Evolutionary conservation across 1,140 invertebrate species (phyloP), one percentile per base, ranked within the genome.

Genomic region (Hetaerina americana): DNA sequence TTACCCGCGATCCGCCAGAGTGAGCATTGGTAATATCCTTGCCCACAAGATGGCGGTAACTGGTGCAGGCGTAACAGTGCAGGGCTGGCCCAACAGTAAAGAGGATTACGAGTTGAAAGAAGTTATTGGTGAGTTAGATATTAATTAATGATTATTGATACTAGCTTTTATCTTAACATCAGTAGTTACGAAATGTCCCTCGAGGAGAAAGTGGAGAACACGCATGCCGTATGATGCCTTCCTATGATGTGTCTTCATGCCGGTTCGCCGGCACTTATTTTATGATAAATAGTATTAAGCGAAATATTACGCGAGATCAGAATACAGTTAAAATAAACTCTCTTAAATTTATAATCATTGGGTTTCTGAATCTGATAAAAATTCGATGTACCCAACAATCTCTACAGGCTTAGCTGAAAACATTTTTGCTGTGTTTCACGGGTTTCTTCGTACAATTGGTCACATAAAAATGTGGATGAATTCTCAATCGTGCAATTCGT

Each of bases 21-120:
- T 57, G 71, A 75, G 73, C 72, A 81, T 86, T 76, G 84, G 84
- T 75, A 85, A 84, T 82, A 84, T 86, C 80, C 84, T 89, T 81
- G 83, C 83, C 76, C 85, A 84, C 82, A 90, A 90, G 85, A 90
- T 90, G 88, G 87, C 87, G 80, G 84, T 87, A 76, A 83, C 83
- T 78, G 85, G 84, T 78, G 84, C 84, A 78, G 83, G 80, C 76
- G 81, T 82, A 78, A 82, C 84, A 78, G 83, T 85, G 76, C 80
- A 81, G 76, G 87, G 87, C 74, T 97, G 95, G 95, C 90, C 95
- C 71, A 97, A 95, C 83, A 89, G 87, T 76, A 92, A 94, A 81
- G 92, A 97, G 78, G 93, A 96, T 79, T 98, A 97, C 83, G 94
- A 96, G 82, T 84, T 98, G 72, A 89, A 90, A 77, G 94, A 97